Base-by-base conservation (phyloP, 1,140 invertebrate species). In the Sarcophaga peregrina region DNA sequence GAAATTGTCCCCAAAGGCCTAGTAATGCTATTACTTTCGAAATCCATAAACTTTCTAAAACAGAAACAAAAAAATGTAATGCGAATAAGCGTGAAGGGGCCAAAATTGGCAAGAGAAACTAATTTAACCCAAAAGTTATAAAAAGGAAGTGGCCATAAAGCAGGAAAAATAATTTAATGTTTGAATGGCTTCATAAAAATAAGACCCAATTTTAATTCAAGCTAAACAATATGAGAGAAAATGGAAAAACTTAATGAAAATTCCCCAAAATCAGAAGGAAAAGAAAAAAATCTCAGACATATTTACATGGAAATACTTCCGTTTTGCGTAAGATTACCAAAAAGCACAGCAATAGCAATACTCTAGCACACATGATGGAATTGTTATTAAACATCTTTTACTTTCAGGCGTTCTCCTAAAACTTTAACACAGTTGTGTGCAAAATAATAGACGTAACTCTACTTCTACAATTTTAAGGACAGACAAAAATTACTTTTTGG, bases 171-270 rank as follows among this genome's bases (percentile, higher is more conserved):
- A 37, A 37, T 37, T 37, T 37, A 37, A 37, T 37, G 25, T 37
- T 37, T 58, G 5, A 17, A 68, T 20, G 62, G 62, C n/a, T 68
- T 68, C 17, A 68, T 68, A 68, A 68, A 25, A 68, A 68, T 8
- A 68, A 68, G 17, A 68, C 62, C n/a, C 62, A 68, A 68, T 68
- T 68, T 37, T 68, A 68, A 7, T 58, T 58, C n/a, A n/a, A 58
- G 13, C 5, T 37, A 37, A 37, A 37, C 25, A 37, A 37, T 13
- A 15, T 6, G 11, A 3, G 15, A 58, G 13, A 13, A 58, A n/a
- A 58, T n/a, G 13, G 4, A 58, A 58, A 58, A 58, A 58, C 15
- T 58, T n/a, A 58, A 58, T 58, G n/a, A 58, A 58, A 58, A 58
- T n/a, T 58, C 11, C n/a, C 25, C 1, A 37, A 37, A 37, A 37